Conservation (phyloP, 2,888 invertebrate genomes). For the Miltochrista miniata region DNA sequence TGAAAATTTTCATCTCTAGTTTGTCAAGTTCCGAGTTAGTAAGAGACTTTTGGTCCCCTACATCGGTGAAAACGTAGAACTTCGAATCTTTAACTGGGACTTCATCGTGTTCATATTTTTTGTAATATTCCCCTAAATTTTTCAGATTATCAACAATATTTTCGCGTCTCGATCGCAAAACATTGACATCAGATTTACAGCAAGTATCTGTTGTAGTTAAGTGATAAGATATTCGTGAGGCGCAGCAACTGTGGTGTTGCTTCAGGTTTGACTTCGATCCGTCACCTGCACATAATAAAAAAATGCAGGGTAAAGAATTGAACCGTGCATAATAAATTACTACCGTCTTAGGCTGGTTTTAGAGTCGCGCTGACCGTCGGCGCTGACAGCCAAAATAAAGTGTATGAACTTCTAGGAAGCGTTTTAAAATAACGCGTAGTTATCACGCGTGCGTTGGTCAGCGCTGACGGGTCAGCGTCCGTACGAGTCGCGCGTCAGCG, state of each 20-base stretch:
- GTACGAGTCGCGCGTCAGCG: too few species aligned
- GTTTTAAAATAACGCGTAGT: too few species aligned
- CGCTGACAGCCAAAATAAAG: too few species aligned
- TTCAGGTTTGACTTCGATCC: constrained; percentile 23
- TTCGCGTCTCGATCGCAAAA: constrained; percentile 11
- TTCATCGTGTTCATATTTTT: constrained; percentile 63
- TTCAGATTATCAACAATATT: constrained; percentile 5
- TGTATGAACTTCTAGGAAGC: too few species aligned
- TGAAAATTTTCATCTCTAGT: constrained; percentile 56
- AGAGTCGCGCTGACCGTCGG: too few species aligned
- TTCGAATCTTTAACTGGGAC: constrained; percentile 61
- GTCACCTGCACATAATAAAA: constrained; percentile 18
- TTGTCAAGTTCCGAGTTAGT: constrained; percentile 63
- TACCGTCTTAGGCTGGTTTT: too few species aligned
- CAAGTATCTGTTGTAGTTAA: constrained; percentile 12
- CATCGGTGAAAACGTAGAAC: constrained; percentile 15
- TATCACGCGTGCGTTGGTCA: too few species aligned
- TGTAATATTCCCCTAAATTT: constrained; percentile 54
- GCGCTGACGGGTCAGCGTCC: too few species aligned
- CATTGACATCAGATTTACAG: constrained; percentile 46
- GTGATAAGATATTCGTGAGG: constrained; percentile 21
- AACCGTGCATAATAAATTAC: too few species aligned
- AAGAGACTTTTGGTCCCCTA: constrained; percentile 38
- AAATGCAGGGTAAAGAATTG: too few species aligned
- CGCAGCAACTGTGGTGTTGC: constrained; percentile 41